A percentile compares a stretch with the other conserved stretches of the same genome.
phyloP scores from a whole-genome alignment of 1,140 invertebrate genomes.

The Rhopalosiphum padi region DNA sequence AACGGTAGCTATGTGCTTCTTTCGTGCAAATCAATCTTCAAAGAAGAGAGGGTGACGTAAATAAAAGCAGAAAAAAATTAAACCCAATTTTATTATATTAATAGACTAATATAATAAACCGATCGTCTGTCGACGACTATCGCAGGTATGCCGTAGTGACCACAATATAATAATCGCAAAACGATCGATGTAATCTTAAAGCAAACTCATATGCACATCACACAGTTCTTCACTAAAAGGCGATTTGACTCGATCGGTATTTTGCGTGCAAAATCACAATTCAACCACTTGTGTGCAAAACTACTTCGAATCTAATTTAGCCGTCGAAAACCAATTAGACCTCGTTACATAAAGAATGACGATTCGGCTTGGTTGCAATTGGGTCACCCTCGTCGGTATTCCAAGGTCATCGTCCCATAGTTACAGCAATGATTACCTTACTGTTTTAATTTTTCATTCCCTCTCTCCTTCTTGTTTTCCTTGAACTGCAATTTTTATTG shows the following conservation, averaged over 20 bases:
- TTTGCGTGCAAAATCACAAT: not conserved
- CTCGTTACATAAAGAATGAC: not conserved
- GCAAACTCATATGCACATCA: no score
- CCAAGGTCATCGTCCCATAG: not conserved
- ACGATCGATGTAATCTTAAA: not conserved
- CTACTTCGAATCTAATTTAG: slow-evolving; percentile 40
- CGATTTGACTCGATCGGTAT: not conserved
- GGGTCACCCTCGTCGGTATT: not conserved
- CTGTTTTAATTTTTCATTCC: not conserved
- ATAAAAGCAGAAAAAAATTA: not conserved
- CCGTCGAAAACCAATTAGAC: slow-evolving; percentile 32
- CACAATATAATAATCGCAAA: not conserved
- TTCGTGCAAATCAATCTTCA: not conserved
- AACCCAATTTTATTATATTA: not conserved
- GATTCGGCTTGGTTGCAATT: not conserved
- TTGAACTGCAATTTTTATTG: no score
- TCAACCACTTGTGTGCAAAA: not conserved
- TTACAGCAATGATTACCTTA: not conserved
- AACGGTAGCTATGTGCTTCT: not conserved
- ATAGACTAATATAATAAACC: not conserved
- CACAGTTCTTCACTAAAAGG: not conserved
- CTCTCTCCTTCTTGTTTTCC: not conserved
- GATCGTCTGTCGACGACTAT: not conserved
- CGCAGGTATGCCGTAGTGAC: not conserved
- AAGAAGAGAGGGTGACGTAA: not conserved